phyloP scores from a whole-genome alignment of 2,113 vertebrate species.

The Garra rufa region DNA sequence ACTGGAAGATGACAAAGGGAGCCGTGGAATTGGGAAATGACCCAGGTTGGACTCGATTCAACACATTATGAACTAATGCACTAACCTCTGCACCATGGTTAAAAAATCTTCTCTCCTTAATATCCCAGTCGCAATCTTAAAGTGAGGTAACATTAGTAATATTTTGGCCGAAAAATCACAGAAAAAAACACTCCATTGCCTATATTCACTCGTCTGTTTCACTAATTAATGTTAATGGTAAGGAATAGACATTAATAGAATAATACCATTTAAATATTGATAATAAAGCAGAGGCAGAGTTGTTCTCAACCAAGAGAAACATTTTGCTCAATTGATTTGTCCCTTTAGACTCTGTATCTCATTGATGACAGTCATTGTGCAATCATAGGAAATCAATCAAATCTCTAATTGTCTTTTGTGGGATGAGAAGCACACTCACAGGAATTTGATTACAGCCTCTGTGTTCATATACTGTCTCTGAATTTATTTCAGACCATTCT shows the following conservation, averaged over 20 bases:
- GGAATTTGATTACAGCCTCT: conserved; percentile 20
- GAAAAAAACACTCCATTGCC: too few species aligned
- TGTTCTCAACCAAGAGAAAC: background rate
- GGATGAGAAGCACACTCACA: background rate
- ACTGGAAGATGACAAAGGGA: background rate
- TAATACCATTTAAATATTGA: conserved; percentile 39
- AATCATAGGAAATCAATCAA: conserved; percentile 7
- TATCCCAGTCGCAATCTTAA: too few species aligned
- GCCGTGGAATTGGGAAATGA: background rate
- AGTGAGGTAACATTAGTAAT: too few species aligned
- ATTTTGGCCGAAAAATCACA: too few species aligned
- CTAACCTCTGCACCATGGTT: background rate
- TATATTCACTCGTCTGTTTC: too few species aligned
- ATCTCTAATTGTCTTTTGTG: conserved; percentile 35
- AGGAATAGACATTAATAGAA: conserved; percentile 36
- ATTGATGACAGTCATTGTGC: background rate
- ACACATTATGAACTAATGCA: background rate
- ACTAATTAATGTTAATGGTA: conserved; percentile 25
- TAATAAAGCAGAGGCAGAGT: conserved; percentile 14
- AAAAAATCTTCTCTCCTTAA: too few species aligned
- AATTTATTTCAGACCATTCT: conserved; percentile 32
- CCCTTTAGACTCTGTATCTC: background rate
- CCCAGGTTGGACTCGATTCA: background rate
- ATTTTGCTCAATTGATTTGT: background rate
- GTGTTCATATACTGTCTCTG: background rate